Evolutionary conservation across 2,797 vertebrate genomes (phyloP).

Genomic region (Erpetoichthys calabaricus): DNA sequence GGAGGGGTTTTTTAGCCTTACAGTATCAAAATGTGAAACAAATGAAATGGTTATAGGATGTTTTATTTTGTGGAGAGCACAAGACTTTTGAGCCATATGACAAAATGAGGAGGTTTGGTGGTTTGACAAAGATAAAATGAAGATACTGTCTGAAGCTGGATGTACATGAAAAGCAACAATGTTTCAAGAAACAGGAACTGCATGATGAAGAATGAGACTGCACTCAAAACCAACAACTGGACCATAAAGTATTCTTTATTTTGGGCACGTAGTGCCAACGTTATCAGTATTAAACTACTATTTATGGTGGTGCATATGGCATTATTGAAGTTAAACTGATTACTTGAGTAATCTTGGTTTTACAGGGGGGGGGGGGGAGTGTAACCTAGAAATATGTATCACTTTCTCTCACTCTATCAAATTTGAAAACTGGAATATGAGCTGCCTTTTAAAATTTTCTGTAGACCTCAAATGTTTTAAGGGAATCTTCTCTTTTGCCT

Average conservation of each 20-base stretch:
- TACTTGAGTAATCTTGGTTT: conserved; percentile 19
- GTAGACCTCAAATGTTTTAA: conserved; percentile 47
- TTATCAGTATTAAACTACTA: conserved; percentile 28
- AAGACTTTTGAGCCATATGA: not conserved
- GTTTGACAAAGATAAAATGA: not conserved
- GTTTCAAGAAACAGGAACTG: not conserved
- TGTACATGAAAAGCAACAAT: conserved; percentile 4
- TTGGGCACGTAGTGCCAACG: conserved; percentile 24
- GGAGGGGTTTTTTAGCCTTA: not conserved
- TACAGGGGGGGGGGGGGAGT: conserved; percentile 3
- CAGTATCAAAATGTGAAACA: conserved; percentile 17
- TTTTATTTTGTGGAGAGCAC: not conserved
- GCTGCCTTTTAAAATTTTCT: conserved; percentile 15
- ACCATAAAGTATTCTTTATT: conserved; percentile 21
- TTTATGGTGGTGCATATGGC: conserved; percentile 18
- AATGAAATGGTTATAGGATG: not conserved
- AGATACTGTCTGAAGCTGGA: not conserved
- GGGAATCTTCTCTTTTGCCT: conserved; percentile 40
- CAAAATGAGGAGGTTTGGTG: conserved; percentile 3
- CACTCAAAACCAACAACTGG: conserved; percentile 4
- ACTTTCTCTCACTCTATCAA: conserved; percentile 7
- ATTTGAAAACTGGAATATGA: conserved; percentile 59
- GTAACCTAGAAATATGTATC: conserved; percentile 3
- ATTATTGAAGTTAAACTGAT: conserved; percentile 16
- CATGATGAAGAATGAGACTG: conserved; percentile 8